Percentiles rank a stretch among this genome's conserved stretches.
Conservation (phyloP, 92 coral and sea anemone genomes). For the Galaxea fascicularis region DNA sequence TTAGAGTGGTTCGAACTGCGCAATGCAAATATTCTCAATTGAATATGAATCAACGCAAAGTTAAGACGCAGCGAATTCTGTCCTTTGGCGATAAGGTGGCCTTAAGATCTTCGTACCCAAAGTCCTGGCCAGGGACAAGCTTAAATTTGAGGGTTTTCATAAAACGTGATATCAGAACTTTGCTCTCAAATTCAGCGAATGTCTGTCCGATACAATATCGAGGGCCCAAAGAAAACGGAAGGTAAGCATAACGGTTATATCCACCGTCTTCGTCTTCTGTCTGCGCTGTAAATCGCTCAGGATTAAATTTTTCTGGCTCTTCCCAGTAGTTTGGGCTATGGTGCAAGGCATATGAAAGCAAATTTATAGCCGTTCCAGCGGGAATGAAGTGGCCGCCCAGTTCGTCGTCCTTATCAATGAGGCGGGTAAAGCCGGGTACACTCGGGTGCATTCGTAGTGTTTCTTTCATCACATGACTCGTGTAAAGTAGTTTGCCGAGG, state of each 20-base stretch:
- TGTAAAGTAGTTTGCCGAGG: conserved; percentile 61
- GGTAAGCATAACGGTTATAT: conserved; percentile 67
- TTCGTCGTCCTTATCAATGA: conserved; percentile 55
- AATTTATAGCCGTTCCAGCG: conserved; percentile 67
- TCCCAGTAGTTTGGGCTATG: conserved; percentile 70
- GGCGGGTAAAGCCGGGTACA: conserved; percentile 60
- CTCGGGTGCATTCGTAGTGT: conserved; percentile 89
- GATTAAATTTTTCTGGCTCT: conserved; percentile 78
- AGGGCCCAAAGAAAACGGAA: conserved; percentile 89
- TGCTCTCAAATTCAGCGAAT: conserved; percentile 83
- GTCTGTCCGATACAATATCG: conserved; percentile 85
- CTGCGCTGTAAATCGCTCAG: conserved; percentile 67
- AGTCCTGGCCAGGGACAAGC: conserved; percentile 78
- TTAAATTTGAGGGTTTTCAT: conserved; percentile 75
- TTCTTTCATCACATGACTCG: conserved; percentile 73
- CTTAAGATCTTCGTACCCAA: conserved; percentile 73
- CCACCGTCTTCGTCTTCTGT: conserved; percentile 17
- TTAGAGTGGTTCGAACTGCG: too few relatives aligned
- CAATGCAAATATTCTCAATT: too few relatives aligned
- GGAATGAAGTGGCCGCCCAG: conserved; percentile 71
- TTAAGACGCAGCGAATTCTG: conserved; percentile 76
- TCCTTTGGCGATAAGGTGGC: conserved; percentile 77
- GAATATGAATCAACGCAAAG: conserved; percentile 35
- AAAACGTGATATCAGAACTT: conserved; percentile 77
- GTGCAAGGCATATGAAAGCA: conserved; percentile 66